phyloP scores from a whole-genome alignment of 2,888 invertebrate genomes.

The Volucella zonaria region DNA sequence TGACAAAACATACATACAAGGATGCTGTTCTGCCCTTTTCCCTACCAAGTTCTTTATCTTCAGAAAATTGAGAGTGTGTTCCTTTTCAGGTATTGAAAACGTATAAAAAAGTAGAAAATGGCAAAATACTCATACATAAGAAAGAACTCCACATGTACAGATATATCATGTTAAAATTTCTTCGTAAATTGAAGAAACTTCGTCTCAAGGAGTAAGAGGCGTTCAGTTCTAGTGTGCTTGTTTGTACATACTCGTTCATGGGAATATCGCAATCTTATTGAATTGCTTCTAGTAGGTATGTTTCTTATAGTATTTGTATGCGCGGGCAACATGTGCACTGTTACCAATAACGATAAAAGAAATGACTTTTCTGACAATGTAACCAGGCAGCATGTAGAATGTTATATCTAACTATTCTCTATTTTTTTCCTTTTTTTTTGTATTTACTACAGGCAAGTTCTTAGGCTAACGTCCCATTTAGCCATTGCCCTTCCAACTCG shows the following conservation, averaged over 20 bases:
- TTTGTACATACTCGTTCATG: neutral
- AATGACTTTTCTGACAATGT: conserved; percentile 68
- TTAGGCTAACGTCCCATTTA: neutral
- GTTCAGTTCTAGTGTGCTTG: conserved; percentile 33
- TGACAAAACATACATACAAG: conserved; percentile 60
- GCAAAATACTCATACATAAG: conserved; percentile 44
- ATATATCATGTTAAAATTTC: conserved; percentile 56
- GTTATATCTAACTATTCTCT: conserved; percentile 58
- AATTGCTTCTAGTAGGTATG: conserved; percentile 61
- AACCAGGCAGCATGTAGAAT: conserved; percentile 24
- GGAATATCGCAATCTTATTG: conserved; percentile 61
- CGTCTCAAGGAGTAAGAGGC: conserved; percentile 3
- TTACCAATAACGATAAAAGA: conserved; percentile 69
- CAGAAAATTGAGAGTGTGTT: conserved; percentile 6
- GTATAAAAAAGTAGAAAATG: conserved; percentile 45
- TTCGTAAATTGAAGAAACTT: conserved; percentile 7
- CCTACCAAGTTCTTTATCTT: conserved; percentile 16
- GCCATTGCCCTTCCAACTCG: neutral
- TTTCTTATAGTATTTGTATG: conserved; percentile 36
- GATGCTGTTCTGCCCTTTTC: conserved; percentile 44
- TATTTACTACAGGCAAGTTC: conserved; percentile 36
- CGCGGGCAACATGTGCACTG: conserved; percentile 66
- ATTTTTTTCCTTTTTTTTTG: neutral
- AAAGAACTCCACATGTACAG: conserved; percentile 21
- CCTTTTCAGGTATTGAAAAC: conserved; percentile 48